Base-by-base conservation (phyloP, 1,140 invertebrate species). In the Aphaenogaster ashmeadi region DNA sequence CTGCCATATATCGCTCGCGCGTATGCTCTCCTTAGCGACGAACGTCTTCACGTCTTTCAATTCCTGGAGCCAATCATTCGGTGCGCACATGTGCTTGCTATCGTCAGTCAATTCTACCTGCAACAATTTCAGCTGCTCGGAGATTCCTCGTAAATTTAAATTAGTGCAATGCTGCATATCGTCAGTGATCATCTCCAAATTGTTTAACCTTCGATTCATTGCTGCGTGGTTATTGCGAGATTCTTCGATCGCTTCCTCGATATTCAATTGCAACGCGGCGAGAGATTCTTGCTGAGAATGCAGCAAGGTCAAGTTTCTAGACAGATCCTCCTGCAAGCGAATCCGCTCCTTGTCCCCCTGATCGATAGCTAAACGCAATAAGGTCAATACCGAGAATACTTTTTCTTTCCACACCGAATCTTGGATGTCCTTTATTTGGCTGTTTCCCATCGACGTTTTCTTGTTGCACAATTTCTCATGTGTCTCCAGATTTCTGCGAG, bases 31-130 rank as follows among this genome's bases (percentile, higher is more conserved):
- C 71, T 94, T 92, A 0, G 91, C 88, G 4, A 95, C 85, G 13
- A 94, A 93, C 89, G 96, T 96, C 90, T 97, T 95, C 88, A 98
- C 96, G 62, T 97, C 97, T 36, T 96, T 89, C 7, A 94, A 36
- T 50, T 94, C 93, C 6, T 66, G 69, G 0, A 67, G 64, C 67
- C 85, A 91, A 21, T 92, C 67, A 3, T 54, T 71, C 2, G 81
- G 36, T 7, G 80, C 67, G 13, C 84, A 27, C 15, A 88, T 66
- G 18, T 85, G 75, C 11, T 89, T 87, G 13, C 71, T 67, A 33
- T 88, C 88, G 2, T 83, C 69, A 0, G 36, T 58, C 1, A 92
- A 44, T 33, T 71, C 72, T n/a, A 4, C 21, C 44, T 93, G 74
- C 1, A 94, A 9, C 3, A 83, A 38, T 21, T 91, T 89, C n/a